These are phyloP conservation scores for Dasypogon diadema DNA, from an alignment of 2,888 invertebrate genomes.

Conservation along the genomic window DNA sequence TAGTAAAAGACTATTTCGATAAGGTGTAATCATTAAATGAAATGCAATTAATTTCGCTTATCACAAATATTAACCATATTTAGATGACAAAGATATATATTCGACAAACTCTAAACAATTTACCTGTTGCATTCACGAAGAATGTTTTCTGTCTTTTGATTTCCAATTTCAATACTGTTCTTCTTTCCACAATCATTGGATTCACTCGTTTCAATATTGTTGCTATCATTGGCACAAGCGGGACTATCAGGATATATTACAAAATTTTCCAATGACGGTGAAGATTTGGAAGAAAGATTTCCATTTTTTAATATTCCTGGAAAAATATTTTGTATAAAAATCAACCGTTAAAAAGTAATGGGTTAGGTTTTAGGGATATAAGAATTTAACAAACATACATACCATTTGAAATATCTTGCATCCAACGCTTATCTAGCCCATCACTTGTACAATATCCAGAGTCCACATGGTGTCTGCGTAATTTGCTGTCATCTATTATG, in stretches of 20 bases:
- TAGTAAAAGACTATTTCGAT: too few relatives aligned
- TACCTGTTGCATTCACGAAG: not conserved
- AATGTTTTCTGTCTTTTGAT: not conserved
- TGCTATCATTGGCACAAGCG: not conserved
- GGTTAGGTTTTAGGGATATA: too few relatives aligned
- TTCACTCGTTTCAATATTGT: not conserved
- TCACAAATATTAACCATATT: too few relatives aligned
- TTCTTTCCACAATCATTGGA: not conserved
- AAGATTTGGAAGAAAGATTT: not conserved
- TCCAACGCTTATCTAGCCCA: constrained; percentile 85
- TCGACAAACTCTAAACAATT: not conserved
- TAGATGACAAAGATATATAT: too few relatives aligned
- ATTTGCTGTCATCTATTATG: constrained; percentile 59
- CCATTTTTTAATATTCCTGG: constrained; percentile 38
- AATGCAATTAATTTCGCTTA: too few relatives aligned
- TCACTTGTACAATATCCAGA: constrained; percentile 92
- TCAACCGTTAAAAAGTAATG: not conserved
- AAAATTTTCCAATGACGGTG: constrained; percentile 4
- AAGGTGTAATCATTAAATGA: too few relatives aligned
- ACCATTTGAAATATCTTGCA: constrained; percentile 77
- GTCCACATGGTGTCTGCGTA: constrained; percentile 80
- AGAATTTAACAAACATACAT: too few relatives aligned
- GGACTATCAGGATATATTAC: not conserved
- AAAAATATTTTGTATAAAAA: constrained; percentile 1
- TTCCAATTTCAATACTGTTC: not conserved